These are phyloP conservation scores for Aix galericulata DNA, from an alignment of 2,113 vertebrate genomes.

Conservation along the genomic window DNA sequence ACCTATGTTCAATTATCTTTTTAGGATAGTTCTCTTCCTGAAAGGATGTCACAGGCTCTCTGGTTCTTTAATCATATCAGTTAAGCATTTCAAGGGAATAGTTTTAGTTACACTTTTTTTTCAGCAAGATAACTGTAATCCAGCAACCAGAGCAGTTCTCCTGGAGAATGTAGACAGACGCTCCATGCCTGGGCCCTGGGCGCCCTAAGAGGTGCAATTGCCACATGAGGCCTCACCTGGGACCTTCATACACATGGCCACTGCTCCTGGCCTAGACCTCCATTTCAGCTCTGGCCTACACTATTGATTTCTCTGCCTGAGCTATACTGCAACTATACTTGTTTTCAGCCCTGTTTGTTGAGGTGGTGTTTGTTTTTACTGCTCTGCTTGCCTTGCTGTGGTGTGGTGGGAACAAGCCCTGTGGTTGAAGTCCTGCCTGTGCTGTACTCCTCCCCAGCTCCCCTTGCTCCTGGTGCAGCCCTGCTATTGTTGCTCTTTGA, in stretches of 20 bases:
- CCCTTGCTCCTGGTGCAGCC: neutral
- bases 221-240: neutral
- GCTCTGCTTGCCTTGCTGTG: neutral
- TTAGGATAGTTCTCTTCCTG: neutral
- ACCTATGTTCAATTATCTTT: neutral
- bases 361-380: neutral
- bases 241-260: neutral
- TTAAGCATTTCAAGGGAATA: neutral
- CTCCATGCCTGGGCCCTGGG: neutral
- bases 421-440: neutral
- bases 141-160: neutral
- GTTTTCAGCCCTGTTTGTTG: neutral
- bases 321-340: neutral
- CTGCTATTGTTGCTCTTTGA: neutral
- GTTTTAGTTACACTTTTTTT: neutral
- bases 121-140: neutral
- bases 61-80: neutral
- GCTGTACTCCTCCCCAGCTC: neutral
- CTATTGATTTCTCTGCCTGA: fast-evolving
- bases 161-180: neutral
- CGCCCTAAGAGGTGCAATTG: neutral
- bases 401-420: neutral
- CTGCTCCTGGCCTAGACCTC: neutral
- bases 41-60: neutral
- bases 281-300: neutral